phyloP scores from a whole-genome alignment of 2,113 vertebrate species.

The Halcyon malimbica region DNA sequence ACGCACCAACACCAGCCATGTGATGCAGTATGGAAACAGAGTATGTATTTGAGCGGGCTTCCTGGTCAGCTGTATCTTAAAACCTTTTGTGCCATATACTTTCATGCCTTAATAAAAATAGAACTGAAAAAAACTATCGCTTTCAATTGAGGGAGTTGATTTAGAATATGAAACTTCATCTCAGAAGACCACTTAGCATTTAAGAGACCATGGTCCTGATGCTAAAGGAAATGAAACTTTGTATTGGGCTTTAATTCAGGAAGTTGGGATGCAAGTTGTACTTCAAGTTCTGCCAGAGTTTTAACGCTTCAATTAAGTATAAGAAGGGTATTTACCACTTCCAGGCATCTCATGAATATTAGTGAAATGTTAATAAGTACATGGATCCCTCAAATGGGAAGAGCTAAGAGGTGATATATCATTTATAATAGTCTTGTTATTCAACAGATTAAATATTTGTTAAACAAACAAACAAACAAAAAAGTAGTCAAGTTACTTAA shows the following conservation, averaged over 20 bases:
- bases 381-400: not conserved
- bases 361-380: not conserved
- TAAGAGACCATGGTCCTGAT: not conserved
- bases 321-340: not conserved
- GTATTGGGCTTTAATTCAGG: not conserved
- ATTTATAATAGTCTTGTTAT: not conserved
- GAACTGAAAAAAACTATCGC: not conserved
- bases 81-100: not conserved
- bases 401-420: not conserved
- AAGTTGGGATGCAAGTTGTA: not conserved
- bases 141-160: not conserved
- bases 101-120: not conserved
- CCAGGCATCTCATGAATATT: not conserved
- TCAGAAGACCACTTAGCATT: not conserved
- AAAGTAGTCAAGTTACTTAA: not conserved
- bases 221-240: not conserved
- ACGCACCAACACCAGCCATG: conserved; percentile 94
- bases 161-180: not conserved
- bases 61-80: not conserved
- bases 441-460: not conserved
- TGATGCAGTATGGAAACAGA: conserved; percentile 95
- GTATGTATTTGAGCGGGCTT: conserved; percentile 13
- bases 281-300: not conserved
- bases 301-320: not conserved
- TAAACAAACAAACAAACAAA: not conserved